Evolutionary conservation across 1,140 invertebrate species (phyloP), one percentile per base, ranked within the genome.

Genomic region (Stenopsyche tienmushanensis): DNA sequence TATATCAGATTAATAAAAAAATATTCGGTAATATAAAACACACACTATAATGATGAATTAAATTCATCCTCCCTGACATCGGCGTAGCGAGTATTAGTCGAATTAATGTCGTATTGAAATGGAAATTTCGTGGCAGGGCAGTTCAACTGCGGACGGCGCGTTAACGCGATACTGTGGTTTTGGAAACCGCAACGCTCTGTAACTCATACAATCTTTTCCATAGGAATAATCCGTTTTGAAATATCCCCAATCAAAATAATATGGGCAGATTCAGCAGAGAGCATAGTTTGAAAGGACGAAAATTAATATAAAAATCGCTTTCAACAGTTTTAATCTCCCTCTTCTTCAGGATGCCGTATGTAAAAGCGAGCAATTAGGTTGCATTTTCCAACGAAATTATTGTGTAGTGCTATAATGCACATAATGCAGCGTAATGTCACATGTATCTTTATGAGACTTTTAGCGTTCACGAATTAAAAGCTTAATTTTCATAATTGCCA

Each of bases 301-400:
- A n/a, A n/a, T n/a, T n/a, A n/a, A n/a, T n/a, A n/a, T n/a, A n/a
- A n/a, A n/a, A n/a, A n/a, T n/a, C n/a, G n/a, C n/a, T n/a, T n/a
- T n/a, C n/a, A n/a, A n/a, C n/a, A n/a, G n/a, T n/a, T n/a, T n/a
- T n/a, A n/a, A n/a, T n/a, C n/a, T n/a, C n/a, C n/a, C n/a, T 58
- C 39, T 58, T 58, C 24, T 10, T 1, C 52, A 13, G 26, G 39
- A 17, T 25, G 24, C 41, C 29, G 47, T 42, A 18, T 45, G 15
- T 34, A 60, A 60, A 45, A 57, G 42, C 34, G 63, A 39, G 63
- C 44, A 65, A 65, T 65, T 65, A 57, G 53, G 39, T 57, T 57
- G 63, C 63, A 65, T 65, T 65, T 65, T 34, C 41, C 39, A 24
- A 18, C 34, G 47, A 52, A 65, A 65, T 65, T 65, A 39, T 55